A percentile compares a stretch with the other conserved stretches of the same genome.
phyloP scores from a whole-genome alignment of 2,113 vertebrate genomes.

The Thinocorus orbignyianus region DNA sequence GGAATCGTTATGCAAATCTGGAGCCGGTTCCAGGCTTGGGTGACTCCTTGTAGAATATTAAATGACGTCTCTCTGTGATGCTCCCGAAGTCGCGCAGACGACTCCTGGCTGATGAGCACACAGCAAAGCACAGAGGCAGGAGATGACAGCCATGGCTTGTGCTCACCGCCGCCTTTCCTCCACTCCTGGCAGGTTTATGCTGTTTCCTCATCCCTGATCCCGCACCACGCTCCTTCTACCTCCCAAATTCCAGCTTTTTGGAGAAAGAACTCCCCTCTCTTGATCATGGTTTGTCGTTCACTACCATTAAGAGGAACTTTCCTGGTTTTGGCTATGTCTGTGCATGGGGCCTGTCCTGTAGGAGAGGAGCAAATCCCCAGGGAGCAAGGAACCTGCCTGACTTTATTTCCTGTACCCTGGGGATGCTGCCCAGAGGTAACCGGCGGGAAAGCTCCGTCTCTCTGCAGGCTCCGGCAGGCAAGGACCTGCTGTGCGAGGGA shows the following conservation, averaged over 20 bases:
- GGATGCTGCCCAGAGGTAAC: not conserved
- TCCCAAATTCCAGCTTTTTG: not conserved
- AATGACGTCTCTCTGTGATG: not conserved
- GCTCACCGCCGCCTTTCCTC: fast-evolving
- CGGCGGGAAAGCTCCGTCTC: not conserved
- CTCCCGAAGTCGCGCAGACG: not conserved
- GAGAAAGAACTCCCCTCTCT: not conserved
- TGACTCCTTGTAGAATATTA: not conserved
- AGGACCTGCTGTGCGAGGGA: not conserved
- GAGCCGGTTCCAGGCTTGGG: not conserved
- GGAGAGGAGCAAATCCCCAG: not conserved
- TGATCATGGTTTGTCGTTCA: not conserved
- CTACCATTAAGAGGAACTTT: not conserved
- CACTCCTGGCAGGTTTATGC: not conserved
- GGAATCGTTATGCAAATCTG: not conserved
- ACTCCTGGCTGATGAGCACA: not conserved
- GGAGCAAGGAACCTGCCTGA: not conserved
- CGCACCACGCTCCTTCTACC: not conserved
- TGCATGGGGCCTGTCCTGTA: not conserved
- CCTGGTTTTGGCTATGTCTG: not conserved
- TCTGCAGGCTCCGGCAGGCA: slow-evolving; percentile 13
- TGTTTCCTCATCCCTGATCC: not conserved
- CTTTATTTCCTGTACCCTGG: not conserved
- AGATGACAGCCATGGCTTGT: not conserved
- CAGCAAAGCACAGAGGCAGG: not conserved